Percentiles rank a stretch among this genome's conserved stretches.
phyloP scores from a whole-genome alignment of 2,113 vertebrate species.

The Eonycteris spelaea region DNA sequence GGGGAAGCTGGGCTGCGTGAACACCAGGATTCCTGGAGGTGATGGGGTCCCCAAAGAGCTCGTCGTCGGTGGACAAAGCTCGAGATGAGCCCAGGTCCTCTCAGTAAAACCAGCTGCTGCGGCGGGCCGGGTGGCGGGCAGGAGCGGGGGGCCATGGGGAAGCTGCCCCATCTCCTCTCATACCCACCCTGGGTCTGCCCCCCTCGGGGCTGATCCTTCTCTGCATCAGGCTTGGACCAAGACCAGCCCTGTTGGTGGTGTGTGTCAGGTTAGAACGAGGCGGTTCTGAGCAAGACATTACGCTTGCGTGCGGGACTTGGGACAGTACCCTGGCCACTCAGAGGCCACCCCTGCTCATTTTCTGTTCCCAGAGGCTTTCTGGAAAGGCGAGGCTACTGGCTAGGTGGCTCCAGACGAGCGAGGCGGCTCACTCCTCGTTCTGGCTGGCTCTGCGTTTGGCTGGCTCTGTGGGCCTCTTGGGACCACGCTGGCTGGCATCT shows the following conservation, averaged over 20 bases:
- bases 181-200: neutral
- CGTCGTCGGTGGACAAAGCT: neutral
- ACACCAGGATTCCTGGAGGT: neutral
- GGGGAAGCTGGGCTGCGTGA: neutral
- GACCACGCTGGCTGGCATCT: neutral
- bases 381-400: neutral
- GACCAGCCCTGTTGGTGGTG: neutral
- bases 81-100: neutral
- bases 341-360: neutral
- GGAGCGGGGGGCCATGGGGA: neutral
- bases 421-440: accelerated
- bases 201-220: neutral
- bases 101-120: too few species aligned
- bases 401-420: neutral
- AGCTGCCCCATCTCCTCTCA: neutral
- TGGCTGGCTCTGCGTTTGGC: neutral
- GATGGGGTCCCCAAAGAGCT: neutral
- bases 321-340: neutral
- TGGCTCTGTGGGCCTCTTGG: neutral
- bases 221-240: neutral
- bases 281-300: neutral
- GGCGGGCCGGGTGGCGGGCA: neutral
- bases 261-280: neutral
- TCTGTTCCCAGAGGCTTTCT: neutral
- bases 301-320: accelerated